phyloP scores from a whole-genome alignment of 2,113 vertebrate genomes.

The Pogonocichla stellata region DNA sequence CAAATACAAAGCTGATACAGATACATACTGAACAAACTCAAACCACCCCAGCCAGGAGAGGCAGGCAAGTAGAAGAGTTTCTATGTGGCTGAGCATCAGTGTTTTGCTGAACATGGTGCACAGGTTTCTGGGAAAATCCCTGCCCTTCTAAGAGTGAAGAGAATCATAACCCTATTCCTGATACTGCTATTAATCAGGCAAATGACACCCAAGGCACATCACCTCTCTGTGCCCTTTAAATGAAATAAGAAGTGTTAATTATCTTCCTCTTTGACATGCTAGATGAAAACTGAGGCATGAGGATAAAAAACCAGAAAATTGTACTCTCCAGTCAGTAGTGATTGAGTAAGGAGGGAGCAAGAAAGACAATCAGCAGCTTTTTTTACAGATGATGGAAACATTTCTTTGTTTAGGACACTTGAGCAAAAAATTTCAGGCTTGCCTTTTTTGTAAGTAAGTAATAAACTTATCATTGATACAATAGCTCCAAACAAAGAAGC shows the following conservation, averaged over 20 bases:
- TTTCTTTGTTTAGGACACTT: neutral
- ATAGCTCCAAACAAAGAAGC: neutral
- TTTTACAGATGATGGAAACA: neutral
- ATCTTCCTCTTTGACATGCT: neutral
- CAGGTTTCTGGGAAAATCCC: neutral
- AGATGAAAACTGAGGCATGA: neutral
- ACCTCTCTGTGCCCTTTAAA: neutral
- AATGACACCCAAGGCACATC: neutral
- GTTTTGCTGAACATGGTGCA: rapidly evolving
- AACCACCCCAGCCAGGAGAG: neutral
- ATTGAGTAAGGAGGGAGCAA: neutral
- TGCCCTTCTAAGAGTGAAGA: neutral
- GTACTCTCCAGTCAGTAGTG: neutral
- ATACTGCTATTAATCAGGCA: neutral
- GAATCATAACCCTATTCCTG: neutral
- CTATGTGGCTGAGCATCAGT: neutral
- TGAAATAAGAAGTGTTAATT: neutral
- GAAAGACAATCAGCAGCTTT: neutral
- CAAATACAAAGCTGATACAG: neutral
- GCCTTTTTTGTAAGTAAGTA: neutral
- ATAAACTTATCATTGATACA: neutral
- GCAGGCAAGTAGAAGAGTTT: neutral
- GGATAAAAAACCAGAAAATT: neutral
- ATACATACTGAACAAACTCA: neutral
- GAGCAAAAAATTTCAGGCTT: neutral